Base-by-base conservation (phyloP, 2,888 invertebrate genomes). In the Oxycera nigricornis region DNA sequence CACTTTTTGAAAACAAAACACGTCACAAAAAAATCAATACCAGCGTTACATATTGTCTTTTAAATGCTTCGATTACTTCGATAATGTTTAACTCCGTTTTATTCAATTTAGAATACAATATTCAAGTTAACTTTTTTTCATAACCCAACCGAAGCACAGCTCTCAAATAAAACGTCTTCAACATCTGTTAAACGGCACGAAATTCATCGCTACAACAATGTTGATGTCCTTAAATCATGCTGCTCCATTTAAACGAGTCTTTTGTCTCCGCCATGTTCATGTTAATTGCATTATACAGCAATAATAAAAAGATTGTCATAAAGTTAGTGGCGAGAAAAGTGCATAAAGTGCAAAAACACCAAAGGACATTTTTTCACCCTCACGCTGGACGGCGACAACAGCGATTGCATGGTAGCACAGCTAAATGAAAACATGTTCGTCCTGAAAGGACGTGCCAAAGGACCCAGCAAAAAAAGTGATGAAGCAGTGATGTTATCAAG, bases 401-500 rank as follows among this genome's bases (percentile, higher is more conserved):
- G 24, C 11, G 39, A 65, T n/a, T n/a, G n/a, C n/a, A n/a, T n/a
- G n/a, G n/a, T n/a, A n/a, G n/a, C n/a, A n/a, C n/a, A n/a, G n/a
- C 39, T 41, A 65, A 65, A 65, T 65, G 39, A 65, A 41, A 65
- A 39, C 41, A 65, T 65, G 65, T 24, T 65, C 65, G 65, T 41
- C 24, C 11, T 39, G 65, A 65, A 65, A 41, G 17, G 30, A 41
- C 20, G 20, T 22, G 39, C 70, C 30, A 62, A 39, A 62, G 26
- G 55, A 20, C n/a, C 22, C 28, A 35, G 28, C 46, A 22, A 30
- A 31, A 20, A 46, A 70, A 30, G 55, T 65, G 65, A 9, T 17
- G n/a, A 24, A 17, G 41, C 39, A 65, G 24, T 65, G 41, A 65
- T 41, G 41, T 30, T 35, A 41, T 65, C 65, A 39, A 65, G 65